Evolutionary conservation across 2,113 vertebrate genomes (phyloP).

Genomic region (Philantomba maxwellii): DNA sequence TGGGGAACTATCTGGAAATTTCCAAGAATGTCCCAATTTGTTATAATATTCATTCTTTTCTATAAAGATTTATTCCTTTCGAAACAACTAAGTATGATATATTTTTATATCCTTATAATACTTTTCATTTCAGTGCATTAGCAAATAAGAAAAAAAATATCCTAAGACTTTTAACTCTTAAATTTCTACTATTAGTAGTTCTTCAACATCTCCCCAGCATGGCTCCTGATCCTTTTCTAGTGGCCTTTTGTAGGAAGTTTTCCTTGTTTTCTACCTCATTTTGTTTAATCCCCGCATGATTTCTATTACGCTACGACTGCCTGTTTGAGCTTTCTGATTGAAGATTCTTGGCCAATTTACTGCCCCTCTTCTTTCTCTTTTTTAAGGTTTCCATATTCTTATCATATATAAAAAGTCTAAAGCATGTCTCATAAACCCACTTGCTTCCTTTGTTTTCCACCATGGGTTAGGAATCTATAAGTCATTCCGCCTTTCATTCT

Average conservation of each 20-base stretch:
- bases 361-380: neutral
- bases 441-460: neutral
- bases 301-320: neutral
- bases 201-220: neutral
- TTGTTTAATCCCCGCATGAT: neutral
- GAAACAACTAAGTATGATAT: neutral
- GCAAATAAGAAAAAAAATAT: neutral
- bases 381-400: neutral
- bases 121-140: neutral
- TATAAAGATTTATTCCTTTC: constrained; percentile 17
- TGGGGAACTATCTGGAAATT: constrained; percentile 66
- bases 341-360: neutral
- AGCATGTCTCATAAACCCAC: neutral
- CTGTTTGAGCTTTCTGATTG: neutral
- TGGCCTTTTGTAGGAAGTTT: neutral
- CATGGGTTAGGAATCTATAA: neutral
- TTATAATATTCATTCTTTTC: constrained; percentile 39
- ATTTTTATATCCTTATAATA: neutral
- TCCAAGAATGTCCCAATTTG: constrained; percentile 40
- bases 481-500: neutral
- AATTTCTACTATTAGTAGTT: neutral
- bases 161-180: neutral
- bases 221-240: neutral
- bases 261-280: neutral
- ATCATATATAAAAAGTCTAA: neutral